These are phyloP conservation scores for Cephalophus harveyi DNA, from an alignment of 2,113 vertebrate genomes.

Conservation along the genomic window DNA sequence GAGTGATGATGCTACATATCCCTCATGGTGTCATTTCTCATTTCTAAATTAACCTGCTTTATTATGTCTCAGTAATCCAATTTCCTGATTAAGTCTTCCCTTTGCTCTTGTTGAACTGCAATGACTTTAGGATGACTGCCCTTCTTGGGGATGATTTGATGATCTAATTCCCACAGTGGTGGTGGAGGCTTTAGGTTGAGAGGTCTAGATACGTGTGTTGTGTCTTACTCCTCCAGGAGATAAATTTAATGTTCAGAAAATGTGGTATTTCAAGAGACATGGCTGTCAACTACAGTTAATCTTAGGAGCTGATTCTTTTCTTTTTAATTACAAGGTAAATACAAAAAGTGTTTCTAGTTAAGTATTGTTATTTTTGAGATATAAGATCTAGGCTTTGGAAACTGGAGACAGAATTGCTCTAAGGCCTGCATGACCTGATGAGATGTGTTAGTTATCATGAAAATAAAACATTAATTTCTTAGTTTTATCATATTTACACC, in stretches of 20 bases:
- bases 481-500: neutral
- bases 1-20: neutral
- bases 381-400: neutral
- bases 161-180: neutral
- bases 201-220: neutral
- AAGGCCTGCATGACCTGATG: neutral
- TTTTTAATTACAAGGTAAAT: neutral
- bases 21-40: neutral
- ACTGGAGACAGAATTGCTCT: neutral
- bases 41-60: neutral
- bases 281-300: neutral
- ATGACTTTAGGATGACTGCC: neutral
- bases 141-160: neutral
- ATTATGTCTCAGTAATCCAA: neutral
- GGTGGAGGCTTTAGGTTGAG: neutral
- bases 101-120: neutral
- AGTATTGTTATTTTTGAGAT: neutral
- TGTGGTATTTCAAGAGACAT: neutral
- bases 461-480: neutral
- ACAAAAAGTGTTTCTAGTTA: neutral
- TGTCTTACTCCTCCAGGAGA: neutral
- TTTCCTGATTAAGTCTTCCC: neutral
- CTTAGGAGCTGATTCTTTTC: neutral
- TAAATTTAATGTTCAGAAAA: neutral
- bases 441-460: neutral